phyloP scores from a whole-genome alignment of 2,797 vertebrate species.

The Sphenopsis melanotis region DNA sequence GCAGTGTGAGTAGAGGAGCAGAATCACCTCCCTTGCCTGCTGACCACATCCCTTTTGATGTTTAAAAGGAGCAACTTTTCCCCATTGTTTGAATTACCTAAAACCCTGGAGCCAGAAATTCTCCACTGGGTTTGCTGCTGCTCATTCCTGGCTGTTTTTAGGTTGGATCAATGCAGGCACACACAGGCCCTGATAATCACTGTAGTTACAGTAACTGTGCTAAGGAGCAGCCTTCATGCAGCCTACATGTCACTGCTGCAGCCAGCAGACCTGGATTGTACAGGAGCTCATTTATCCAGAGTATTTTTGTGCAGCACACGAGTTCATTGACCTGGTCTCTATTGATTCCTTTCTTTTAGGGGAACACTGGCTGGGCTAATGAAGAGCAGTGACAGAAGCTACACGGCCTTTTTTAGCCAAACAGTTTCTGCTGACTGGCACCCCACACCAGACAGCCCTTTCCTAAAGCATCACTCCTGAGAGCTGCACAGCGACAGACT shows the following conservation, averaged over 20 bases:
- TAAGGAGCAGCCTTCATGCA: not conserved
- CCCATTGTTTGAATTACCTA: not conserved
- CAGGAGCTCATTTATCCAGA: not conserved
- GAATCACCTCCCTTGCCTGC: not conserved
- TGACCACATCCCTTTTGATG: not conserved
- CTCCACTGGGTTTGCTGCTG: not conserved
- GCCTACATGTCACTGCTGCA: not conserved
- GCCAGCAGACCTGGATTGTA: not conserved
- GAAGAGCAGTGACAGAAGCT: not conserved
- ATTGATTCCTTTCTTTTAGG: not conserved
- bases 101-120: not conserved
- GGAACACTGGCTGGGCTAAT: fast-evolving
- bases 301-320: not conserved
- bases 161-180: not conserved
- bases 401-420: not conserved
- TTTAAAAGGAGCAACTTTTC: not conserved
- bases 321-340: not conserved
- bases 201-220: not conserved
- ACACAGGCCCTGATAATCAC: not conserved
- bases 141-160: not conserved
- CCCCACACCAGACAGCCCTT: not conserved
- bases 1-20: fast-evolving
- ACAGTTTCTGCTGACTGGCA: not conserved
- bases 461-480: not conserved
- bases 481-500: not conserved